Conservation (phyloP, 2,113 vertebrate species). For the Micromys minutus region DNA sequence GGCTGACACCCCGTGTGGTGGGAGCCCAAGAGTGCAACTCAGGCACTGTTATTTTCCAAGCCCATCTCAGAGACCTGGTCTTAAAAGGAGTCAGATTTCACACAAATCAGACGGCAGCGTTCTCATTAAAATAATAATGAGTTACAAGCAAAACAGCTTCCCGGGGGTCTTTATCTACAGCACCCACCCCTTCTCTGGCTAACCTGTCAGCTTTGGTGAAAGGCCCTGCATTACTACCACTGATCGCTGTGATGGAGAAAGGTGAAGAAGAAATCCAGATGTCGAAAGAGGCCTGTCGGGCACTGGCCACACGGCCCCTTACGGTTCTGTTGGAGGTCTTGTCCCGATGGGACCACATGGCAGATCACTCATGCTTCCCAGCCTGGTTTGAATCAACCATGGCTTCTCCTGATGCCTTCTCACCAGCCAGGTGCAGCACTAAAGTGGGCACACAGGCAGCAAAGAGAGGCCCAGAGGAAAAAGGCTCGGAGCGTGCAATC, state of each 20-base stretch:
- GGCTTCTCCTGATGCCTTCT: neutral
- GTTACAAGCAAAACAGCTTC: neutral
- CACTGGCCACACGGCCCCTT: no score
- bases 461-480: neutral
- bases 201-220: neutral
- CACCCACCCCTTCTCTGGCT: neutral
- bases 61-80: neutral
- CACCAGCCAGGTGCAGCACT: neutral
- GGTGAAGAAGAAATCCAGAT: neutral
- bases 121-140: constrained; percentile 19
- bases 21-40: neutral
- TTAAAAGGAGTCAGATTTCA: constrained; percentile 39
- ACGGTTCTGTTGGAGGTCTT: neutral
- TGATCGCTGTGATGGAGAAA: neutral
- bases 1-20: neutral
- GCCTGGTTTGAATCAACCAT: constrained; percentile 33
- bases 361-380: neutral
- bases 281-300: neutral
- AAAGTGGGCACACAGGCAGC: neutral
- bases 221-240: no score
- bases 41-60: neutral
- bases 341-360: neutral
- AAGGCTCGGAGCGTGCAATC: neutral
- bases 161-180: neutral
- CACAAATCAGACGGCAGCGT: neutral